Base-by-base conservation (phyloP, 2,888 invertebrate genomes). In the Drosophila kambysellisi region DNA sequence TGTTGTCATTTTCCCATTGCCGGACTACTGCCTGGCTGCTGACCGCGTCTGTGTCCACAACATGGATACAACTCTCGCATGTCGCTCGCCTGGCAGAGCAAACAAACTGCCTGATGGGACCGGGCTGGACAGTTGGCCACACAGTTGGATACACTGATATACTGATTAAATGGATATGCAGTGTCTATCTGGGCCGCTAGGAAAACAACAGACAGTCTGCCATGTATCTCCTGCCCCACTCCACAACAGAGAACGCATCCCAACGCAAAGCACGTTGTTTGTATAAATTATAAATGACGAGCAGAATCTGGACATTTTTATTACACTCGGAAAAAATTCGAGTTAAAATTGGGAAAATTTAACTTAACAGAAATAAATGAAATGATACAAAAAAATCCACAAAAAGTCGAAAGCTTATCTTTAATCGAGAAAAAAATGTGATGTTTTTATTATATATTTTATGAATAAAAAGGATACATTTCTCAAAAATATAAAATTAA, bases 91-190 rank as follows among this genome's bases (percentile, higher is more conserved):
- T 39, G 48, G 30, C 54, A 61, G 52, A 39, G 64, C 68, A 76
- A 76, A 81, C 83, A 73, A 54, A 68, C 61, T 60, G 64, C 39
- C 52, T 37, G 56, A 51, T 35, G 62, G 35, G 29, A 37, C 29
- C 50, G 63, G 20, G 7, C 12, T 39, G 74, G 43, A 48, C 62
- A 35, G 32, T 39, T 52, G 59, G 35, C 57, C 76, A 68, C 69
- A 46, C 63, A 63, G 25, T 25, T 25, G 25, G 79, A 79, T 79
- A 76, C 60, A 37, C 60, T 70, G 79, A 76, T 81, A 74, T 66
- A 76, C 83, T 83, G 88, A 83, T 88, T 86, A 88, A 88, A 88
- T 76, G 83, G 80, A 82, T 84, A 82, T 80, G 56, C 82, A 79
- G 60, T 82, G 82, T 75, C 77, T 69, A 80, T 82, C 71, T 83